Percentiles rank a stretch among this genome's conserved stretches.
Conservation (phyloP, 1,140 invertebrate species). For the Thaumatotibia leucotreta region DNA sequence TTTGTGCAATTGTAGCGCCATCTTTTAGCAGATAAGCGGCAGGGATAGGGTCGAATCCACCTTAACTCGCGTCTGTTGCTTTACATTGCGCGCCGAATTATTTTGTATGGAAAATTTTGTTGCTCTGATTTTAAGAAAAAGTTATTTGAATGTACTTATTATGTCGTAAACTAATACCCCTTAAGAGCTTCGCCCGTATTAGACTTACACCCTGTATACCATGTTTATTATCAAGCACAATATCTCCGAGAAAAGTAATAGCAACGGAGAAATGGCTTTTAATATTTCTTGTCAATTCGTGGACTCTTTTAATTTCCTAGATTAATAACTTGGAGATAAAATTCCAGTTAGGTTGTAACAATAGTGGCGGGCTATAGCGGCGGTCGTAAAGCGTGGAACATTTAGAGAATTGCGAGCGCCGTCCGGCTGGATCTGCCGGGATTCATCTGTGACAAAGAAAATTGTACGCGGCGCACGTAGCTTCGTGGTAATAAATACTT, state of each 20-base stretch:
- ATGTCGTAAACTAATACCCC: too few relatives aligned
- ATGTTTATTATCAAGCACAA: neutral
- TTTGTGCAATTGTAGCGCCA: too few relatives aligned
- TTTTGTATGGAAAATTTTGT: too few relatives aligned
- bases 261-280: neutral
- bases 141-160: too few relatives aligned
- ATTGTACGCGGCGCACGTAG: neutral
- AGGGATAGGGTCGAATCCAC: too few relatives aligned
- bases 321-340: constrained; percentile 35
- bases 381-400: constrained; percentile 23
- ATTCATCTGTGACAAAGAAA: constrained; percentile 26
- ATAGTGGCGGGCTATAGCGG: constrained; percentile 28
- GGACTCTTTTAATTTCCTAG: constrained; percentile 25
- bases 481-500: neutral
- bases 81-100: too few relatives aligned
- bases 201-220: too few relatives aligned
- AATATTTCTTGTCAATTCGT: constrained; percentile 1
- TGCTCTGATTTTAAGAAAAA: too few relatives aligned
- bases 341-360: constrained; percentile 33
- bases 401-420: constrained; percentile 27
- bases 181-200: too few relatives aligned
- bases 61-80: too few relatives aligned
- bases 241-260: neutral
- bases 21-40: too few relatives aligned
- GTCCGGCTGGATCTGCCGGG: constrained; percentile 21